Percentiles rank a stretch among this genome's conserved stretches.
These are phyloP conservation scores for Tricholaema leucomelas DNA, from an alignment of 2,113 vertebrate species.

Conservation along the genomic window DNA sequence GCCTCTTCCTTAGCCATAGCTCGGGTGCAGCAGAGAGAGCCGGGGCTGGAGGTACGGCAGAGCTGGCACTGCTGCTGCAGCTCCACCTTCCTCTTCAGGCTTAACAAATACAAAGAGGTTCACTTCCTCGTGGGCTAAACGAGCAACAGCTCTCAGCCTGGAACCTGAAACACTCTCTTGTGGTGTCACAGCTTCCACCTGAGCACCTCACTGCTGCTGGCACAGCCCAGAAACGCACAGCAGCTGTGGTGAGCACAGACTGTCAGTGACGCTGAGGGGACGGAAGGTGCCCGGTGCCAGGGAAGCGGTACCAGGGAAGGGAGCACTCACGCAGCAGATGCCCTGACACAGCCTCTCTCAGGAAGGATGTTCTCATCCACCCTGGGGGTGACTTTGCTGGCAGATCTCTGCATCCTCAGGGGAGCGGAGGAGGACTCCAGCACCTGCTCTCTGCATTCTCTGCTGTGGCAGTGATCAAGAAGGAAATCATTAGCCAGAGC, in stretches of 20 bases:
- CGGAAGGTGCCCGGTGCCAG: background rate
- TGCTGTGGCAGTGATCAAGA: slow-evolving; percentile 1
- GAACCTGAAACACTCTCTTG: background rate
- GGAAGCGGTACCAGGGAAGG: background rate
- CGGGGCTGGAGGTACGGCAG: slow-evolving; percentile 5
- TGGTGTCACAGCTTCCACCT: background rate
- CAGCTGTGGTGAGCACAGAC: background rate
- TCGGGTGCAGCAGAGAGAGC: slow-evolving; percentile 54
- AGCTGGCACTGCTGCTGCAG: slow-evolving; percentile 51
- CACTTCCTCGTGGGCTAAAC: slow-evolving; percentile 26
- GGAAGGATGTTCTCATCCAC: background rate
- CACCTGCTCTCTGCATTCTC: slow-evolving; percentile 23
- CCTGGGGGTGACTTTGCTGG: background rate
- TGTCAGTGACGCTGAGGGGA: background rate
- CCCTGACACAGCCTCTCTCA: background rate
- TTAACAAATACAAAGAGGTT: slow-evolving; percentile 25
- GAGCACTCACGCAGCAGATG: slow-evolving; percentile 7
- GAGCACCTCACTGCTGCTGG: background rate
- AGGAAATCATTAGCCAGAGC: slow-evolving; percentile 53
- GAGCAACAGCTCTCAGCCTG: background rate
- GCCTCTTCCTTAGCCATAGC: slow-evolving; percentile 65
- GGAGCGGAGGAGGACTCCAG: background rate
- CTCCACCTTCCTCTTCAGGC: slow-evolving; percentile 13
- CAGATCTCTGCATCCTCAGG: slow-evolving; percentile 17
- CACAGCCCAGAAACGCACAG: background rate